Base-by-base conservation (phyloP, 2,797 vertebrate species). In the Chaetodon trifasciatus region DNA sequence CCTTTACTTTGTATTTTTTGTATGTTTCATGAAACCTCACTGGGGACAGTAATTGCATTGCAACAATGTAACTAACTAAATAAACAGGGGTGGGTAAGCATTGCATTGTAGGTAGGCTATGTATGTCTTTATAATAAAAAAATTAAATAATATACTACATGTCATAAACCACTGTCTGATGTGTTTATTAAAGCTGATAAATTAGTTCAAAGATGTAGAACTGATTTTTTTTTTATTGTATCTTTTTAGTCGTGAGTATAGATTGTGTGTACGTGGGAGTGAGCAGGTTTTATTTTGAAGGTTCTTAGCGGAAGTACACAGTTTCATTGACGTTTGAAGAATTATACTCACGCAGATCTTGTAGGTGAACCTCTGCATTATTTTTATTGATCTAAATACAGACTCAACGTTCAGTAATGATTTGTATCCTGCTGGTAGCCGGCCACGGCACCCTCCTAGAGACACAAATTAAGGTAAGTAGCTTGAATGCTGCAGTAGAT, bases 361-460 rank as follows among this genome's bases (percentile, higher is more conserved):
- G 2, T 9, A 47, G 19, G 19, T 12, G 19, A 50, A 1, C 1
- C 2, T 0, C 17, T 52, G 11, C 6, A 0, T 4, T 3, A 12
- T 6, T 5, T 13, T 23, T n/a, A n/a, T 1, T n/a, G 23, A 47
- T 19, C 16, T 1, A 32, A 21, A 8, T 53, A 15, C n/a, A 0
- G 4, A 3, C 1, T 6, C 5, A 11, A 1, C 13, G 2, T 0
- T 5, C 3, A 6, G 1, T 24, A 17, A 97, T 96, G 96, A 96
- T 97, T 68, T 96, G 96, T 9, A 92, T 97, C 23, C 86, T 96
- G 53, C 84, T 97, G 67, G 96, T 97, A 5, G 96, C 96, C 21
- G 96, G 96, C 0, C 96, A 96, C 74, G 95, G 95, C 58, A 93
- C 96, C 15, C 66, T 96, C 8, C 84, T 96, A 56, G 94, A 97